Percentiles rank a stretch among this genome's conserved stretches.
phyloP scores from a whole-genome alignment of 2,888 invertebrate genomes.

The Limenitis camilla region DNA sequence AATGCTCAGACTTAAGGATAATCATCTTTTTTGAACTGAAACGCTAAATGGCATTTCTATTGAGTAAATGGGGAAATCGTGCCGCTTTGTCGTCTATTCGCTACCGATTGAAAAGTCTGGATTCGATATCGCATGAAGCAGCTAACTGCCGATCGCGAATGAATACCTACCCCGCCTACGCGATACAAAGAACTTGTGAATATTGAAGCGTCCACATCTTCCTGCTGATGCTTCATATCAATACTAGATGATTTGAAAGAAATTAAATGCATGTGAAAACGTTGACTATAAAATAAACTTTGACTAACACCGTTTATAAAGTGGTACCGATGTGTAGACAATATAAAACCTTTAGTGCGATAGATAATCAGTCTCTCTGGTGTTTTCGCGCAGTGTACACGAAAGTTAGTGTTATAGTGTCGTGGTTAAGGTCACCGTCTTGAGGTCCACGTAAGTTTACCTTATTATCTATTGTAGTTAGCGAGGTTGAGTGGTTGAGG shows the following conservation, averaged over 20 bases:
- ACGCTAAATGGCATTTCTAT: slow-evolving; percentile 53
- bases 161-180: slow-evolving; percentile 44
- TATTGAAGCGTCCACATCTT: slow-evolving; percentile 23
- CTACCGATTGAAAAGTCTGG: slow-evolving; percentile 48
- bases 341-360: too few relatives aligned
- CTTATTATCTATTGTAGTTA: too few relatives aligned
- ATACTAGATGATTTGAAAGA: slow-evolving; percentile 1
- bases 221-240: not conserved
- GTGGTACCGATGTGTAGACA: too few relatives aligned
- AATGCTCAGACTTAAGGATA: slow-evolving; percentile 25
- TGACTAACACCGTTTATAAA: too few relatives aligned
- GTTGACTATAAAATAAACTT: too few relatives aligned
- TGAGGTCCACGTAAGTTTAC: too few relatives aligned
- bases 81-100: slow-evolving; percentile 51
- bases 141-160: slow-evolving; percentile 47
- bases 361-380: too few relatives aligned
- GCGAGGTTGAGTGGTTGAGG: too few relatives aligned
- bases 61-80: slow-evolving; percentile 46
- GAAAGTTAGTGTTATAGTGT: too few relatives aligned
- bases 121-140: slow-evolving; percentile 50
- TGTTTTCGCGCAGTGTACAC: too few relatives aligned
- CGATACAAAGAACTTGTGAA: slow-evolving; percentile 49
- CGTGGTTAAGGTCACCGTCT: too few relatives aligned
- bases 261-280: too few relatives aligned
- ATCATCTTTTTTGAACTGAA: slow-evolving; percentile 38